Evolutionary conservation across 2,888 invertebrate genomes (phyloP), one percentile per base, ranked within the genome.

Genomic region (Meteorus colon): DNA sequence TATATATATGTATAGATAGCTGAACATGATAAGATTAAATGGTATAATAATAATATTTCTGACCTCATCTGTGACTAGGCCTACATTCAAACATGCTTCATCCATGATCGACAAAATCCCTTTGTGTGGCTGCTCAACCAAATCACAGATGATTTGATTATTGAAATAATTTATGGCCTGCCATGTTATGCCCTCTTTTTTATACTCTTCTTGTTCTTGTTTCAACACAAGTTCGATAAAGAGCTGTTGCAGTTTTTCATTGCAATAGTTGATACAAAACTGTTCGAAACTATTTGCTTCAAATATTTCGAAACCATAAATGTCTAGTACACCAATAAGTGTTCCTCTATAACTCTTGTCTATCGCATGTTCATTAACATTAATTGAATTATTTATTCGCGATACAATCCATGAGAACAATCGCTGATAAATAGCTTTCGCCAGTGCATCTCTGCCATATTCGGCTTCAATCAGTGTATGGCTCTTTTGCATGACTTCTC

Each of bases 231-330:
- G 91, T 90, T 99, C 98, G 86, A 99, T 99, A 89, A 99, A 99
- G 48, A 99, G 91, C 90, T 99, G 99, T 89, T 99, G 99, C 81
- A 99, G 91, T 89, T 99, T 99, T 91, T 99, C 99, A 89, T 99
- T 99, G 88, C 98, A 99, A 90, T 98, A 99, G 91, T 99, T 99
- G 87, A 99, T 99, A 90, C 98, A 99, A 90, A 99, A 97, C 91
- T 99, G 99, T 90, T 99, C 99, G 90, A 99, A 98, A 91, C 97
- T 97, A 90, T 99, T 99, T 37, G 93, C 93, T 83, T 98, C 98
- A 90, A 99, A 98, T 82, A 99, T 98, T 91, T 99, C 99, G 90
- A 99, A 99, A 27, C 99, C 99, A 89, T 99, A 99, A 86, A 99
- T 99, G 88, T 99, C 99, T 69, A 99, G 91, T 5, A 99, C 98